phyloP scores from a whole-genome alignment of 2,888 invertebrate species.

The Noctua fimbriata region DNA sequence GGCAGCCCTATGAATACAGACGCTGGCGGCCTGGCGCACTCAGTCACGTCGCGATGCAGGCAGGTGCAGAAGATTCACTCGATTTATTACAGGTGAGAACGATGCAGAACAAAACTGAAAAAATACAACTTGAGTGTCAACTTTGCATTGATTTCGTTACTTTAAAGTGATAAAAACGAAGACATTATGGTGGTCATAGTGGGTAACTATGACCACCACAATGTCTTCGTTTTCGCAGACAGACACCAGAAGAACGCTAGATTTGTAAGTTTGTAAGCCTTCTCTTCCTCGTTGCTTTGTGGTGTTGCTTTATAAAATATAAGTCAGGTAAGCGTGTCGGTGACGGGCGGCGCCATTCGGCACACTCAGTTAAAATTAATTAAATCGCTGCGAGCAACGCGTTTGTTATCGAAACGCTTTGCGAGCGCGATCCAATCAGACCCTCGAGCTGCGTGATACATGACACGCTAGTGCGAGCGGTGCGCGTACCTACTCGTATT shows the following conservation, averaged over 20 bases:
- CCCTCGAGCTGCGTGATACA: background rate
- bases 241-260: background rate
- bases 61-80: slow-evolving; percentile 1
- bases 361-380: slow-evolving; percentile 59
- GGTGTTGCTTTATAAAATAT: slow-evolving; percentile 21
- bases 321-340: slow-evolving; percentile 29
- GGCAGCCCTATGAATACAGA: slow-evolving; percentile 28
- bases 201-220: too few species aligned
- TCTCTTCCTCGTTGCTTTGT: background rate
- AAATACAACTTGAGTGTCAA: background rate
- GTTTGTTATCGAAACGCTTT: slow-evolving; percentile 20
- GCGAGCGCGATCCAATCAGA: slow-evolving; percentile 34
- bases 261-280: background rate
- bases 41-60: background rate
- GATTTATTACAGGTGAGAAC: background rate
- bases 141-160: background rate
- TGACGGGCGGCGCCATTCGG: slow-evolving; percentile 33
- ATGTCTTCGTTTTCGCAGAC: too few species aligned
- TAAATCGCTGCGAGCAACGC: slow-evolving; percentile 48
- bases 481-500: background rate
- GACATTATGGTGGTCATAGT: background rate
- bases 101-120: background rate
- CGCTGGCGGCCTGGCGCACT: slow-evolving; percentile 7
- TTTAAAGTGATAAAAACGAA: background rate
- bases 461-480: background rate